phyloP scores from a whole-genome alignment of 2,797 vertebrate genomes.

The Acanthurus tractus region DNA sequence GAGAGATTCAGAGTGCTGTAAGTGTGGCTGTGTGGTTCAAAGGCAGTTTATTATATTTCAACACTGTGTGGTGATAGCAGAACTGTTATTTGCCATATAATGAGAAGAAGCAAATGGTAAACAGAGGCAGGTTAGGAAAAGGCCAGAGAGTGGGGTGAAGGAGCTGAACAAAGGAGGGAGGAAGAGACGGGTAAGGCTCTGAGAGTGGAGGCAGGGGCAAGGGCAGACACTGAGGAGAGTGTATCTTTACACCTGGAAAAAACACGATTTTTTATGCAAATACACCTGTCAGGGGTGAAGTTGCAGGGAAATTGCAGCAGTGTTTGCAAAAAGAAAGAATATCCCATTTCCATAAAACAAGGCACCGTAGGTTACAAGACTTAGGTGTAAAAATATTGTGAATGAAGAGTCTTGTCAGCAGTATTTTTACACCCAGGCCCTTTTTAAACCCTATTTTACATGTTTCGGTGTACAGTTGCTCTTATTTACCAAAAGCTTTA shows the following conservation, averaged over 20 bases:
- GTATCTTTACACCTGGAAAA: slow-evolving; percentile 42
- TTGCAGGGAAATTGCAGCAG: not conserved
- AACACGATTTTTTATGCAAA: slow-evolving; percentile 60
- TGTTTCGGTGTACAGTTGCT: too few species aligned
- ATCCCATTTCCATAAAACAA: not conserved
- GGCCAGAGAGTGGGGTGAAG: slow-evolving; percentile 3
- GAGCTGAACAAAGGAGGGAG: not conserved
- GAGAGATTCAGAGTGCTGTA: not conserved
- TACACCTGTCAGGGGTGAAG: slow-evolving; percentile 19
- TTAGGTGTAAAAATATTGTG: too few species aligned
- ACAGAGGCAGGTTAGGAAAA: slow-evolving; percentile 13
- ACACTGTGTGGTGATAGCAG: not conserved
- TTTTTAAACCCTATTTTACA: too few species aligned
- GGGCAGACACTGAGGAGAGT: slow-evolving; percentile 25
- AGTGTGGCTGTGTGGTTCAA: slow-evolving; percentile 2
- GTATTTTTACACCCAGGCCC: too few species aligned
- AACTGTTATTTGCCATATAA: slow-evolving; percentile 13
- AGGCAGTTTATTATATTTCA: slow-evolving; percentile 15
- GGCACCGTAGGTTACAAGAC: not conserved
- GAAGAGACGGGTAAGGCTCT: not conserved
- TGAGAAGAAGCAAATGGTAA: not conserved
- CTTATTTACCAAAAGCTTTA: too few species aligned
- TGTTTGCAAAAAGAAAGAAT: not conserved
- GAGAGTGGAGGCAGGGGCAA: not conserved
- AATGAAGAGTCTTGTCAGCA: too few species aligned